These are phyloP conservation scores for Erynnis tages DNA, from an alignment of 2,888 invertebrate species.

Conservation along the genomic window DNA sequence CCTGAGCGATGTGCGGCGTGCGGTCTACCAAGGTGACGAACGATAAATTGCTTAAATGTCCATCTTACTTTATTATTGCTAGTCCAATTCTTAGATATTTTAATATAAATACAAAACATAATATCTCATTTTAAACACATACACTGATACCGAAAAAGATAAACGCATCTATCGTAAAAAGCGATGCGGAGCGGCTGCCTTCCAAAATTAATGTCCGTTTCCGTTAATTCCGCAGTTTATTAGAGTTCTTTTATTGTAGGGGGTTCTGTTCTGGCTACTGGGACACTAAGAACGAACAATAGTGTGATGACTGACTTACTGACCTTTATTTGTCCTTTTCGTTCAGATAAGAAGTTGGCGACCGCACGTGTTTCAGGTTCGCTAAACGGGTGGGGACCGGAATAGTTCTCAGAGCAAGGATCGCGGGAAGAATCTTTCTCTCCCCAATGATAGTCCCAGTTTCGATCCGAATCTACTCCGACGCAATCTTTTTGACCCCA, in stretches of 20 bases:
- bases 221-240: too few species aligned
- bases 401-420: conserved; percentile 88
- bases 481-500: conserved; percentile 84
- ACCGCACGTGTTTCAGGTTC: conserved; percentile 89
- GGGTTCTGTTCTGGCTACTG: too few species aligned
- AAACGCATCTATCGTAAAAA: too few species aligned
- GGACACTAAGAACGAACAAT: too few species aligned
- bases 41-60: conserved; percentile 46
- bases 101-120: too few species aligned
- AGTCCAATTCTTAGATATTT: too few species aligned
- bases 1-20: conserved; percentile 62
- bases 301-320: background rate
- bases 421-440: conserved; percentile 85
- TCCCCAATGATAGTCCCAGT: conserved; percentile 89
- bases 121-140: too few species aligned
- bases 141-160: too few species aligned
- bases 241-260: too few species aligned
- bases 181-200: too few species aligned
- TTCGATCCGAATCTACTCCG: conserved; percentile 89
- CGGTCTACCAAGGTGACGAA: conserved; percentile 60
- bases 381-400: conserved; percentile 87
- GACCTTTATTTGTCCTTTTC: conserved; percentile 83
- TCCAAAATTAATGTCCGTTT: too few species aligned
- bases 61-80: background rate
- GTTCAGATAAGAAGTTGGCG: conserved; percentile 82